These are phyloP conservation scores for Odontamblyopus rebecca DNA, from an alignment of 2,797 vertebrate species.

Conservation along the genomic window DNA sequence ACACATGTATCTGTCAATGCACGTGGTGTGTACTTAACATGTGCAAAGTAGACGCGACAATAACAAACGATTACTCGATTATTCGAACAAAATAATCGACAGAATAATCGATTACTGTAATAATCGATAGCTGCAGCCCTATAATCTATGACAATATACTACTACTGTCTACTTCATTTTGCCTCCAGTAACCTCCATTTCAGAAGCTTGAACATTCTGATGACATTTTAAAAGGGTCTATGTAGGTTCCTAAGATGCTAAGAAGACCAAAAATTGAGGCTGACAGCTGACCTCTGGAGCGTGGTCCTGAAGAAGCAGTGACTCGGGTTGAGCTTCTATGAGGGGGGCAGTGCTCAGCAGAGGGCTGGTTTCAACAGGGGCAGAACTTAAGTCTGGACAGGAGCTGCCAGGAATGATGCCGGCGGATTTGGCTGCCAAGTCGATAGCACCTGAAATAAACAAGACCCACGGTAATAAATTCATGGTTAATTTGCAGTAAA, in stretches of 20 bases:
- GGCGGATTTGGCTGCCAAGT: slow-evolving; percentile 94
- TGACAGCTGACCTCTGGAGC: slow-evolving; percentile 74
- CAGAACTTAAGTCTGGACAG: slow-evolving; percentile 74
- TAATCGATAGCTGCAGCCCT: no score
- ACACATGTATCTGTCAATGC: no score
- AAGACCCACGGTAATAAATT: not conserved
- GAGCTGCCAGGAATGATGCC: slow-evolving; percentile 93
- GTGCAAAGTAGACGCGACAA: no score
- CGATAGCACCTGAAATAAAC: slow-evolving; percentile 85
- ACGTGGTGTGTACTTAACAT: no score
- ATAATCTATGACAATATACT: no score
- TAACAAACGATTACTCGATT: no score
- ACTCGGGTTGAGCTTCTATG: slow-evolving; percentile 50
- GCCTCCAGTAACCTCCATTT: no score
- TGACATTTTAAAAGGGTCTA: no score
- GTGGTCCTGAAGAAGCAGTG: slow-evolving; percentile 72
- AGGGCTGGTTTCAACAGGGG: slow-evolving; percentile 41
- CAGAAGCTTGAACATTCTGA: no score
- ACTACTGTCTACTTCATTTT: no score
- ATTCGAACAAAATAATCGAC: no score
- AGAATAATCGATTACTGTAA: no score
- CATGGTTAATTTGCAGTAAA: not conserved
- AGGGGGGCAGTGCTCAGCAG: slow-evolving; percentile 47
- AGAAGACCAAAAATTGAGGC: not conserved
- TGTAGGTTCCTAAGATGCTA: not conserved